Base-by-base conservation (phyloP, 2,113 vertebrate genomes). In the Anas platyrhynchos region DNA sequence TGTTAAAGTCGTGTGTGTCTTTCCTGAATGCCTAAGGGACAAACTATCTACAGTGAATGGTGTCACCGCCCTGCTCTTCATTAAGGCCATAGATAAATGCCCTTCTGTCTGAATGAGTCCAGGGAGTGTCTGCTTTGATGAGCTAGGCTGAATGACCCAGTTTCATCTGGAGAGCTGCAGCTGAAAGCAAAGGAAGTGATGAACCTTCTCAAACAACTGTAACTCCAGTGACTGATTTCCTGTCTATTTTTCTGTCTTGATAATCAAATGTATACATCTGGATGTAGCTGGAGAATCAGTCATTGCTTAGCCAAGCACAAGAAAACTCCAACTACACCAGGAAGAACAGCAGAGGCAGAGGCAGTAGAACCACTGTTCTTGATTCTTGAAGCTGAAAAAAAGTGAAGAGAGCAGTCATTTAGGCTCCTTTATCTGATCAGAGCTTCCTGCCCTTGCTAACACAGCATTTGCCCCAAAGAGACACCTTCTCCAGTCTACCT, bases 301-400 rank as follows among this genome's bases (percentile, higher is more conserved):
- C 29, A 12, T 0, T 78, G 58, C 2, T 22, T 27, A 62, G 13
- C 20, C 66, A 93, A 68, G 77, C 17, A 72, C 38, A 84, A 21
- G 66, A 82, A 75, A 88, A 75, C 22, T 48, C 68, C 74, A 86
- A 65, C 20, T 52, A 89, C 11, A 12, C 21, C 16, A 29, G 12
- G 46, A 80, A 97, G 92, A 92, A 78, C 2, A 3, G 29, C 16
- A 67, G 92, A 86, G 65, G 29, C 0, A 0, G 62, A 34, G 32
- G 54, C 32, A 72, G 61, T 44, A 9, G 38, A 56, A 65, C 46
- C 38, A 2, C 46, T 72, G 58, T 84, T 94, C 61, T 75, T 82
- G 26, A 11, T 88, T 88, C 94, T 89, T 92, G 96, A 95, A 74
- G 36, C 96, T 97, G 76, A 63, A 95, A 97, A 27, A 76, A 88